Percentiles rank a stretch among this genome's conserved stretches.
phyloP scores from a whole-genome alignment of 2,797 vertebrate genomes.

The Pipistrellus pygmaeus region DNA sequence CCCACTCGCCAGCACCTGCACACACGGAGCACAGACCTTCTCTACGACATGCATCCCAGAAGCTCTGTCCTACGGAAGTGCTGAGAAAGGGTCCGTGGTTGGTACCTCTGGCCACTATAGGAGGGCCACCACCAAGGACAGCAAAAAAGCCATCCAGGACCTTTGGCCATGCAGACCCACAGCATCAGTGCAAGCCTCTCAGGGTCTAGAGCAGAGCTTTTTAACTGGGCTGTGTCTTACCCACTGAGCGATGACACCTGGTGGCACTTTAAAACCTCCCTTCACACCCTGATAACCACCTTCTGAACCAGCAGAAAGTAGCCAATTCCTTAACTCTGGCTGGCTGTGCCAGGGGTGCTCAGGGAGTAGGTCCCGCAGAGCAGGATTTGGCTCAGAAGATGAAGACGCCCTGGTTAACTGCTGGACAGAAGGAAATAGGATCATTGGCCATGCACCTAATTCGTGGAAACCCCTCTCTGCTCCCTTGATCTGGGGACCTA shows the following conservation, averaged over 20 bases:
- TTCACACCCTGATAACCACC: fast-evolving
- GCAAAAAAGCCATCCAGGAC: not conserved
- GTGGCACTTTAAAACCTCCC: not conserved
- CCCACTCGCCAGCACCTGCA: not conserved
- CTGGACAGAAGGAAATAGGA: not conserved
- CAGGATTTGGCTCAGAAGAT: fast-evolving
- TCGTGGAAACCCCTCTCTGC: not conserved
- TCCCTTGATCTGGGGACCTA: not conserved
- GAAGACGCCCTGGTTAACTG: not conserved
- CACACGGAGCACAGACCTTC: not conserved
- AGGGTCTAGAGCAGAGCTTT: not conserved
- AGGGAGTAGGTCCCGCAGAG: not conserved
- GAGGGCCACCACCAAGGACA: fast-evolving
- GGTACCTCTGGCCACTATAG: not conserved
- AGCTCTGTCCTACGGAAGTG: not conserved
- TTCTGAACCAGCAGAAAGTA: not conserved
- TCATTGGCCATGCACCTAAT: not conserved
- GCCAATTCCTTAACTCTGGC: not conserved
- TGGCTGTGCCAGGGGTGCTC: not conserved
- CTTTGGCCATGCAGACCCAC: fast-evolving
- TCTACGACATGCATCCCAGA: not conserved
- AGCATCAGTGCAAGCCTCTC: fast-evolving
- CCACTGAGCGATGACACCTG: not conserved
- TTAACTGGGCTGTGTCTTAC: not conserved
- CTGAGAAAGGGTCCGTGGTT: not conserved